Base-by-base conservation (phyloP, 2,113 vertebrate species). In the Bagarius yarrelli region DNA sequence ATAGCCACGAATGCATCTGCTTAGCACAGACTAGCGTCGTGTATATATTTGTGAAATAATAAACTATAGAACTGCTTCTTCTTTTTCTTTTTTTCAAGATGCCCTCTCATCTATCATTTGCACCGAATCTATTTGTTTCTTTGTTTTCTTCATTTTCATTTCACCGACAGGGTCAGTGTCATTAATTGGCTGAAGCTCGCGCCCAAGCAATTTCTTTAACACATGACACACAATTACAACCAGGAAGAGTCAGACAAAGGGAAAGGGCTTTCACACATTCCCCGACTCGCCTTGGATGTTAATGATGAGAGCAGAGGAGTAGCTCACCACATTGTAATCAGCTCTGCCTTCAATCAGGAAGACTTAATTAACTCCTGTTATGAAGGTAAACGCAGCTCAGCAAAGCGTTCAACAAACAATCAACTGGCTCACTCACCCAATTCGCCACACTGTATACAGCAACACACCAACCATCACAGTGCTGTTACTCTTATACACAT, bases 291-390 rank as follows among this genome's bases (percentile, higher is more conserved):
- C 72, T 53, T 27, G 55, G 89, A 93, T 86, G 90, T 92, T 95
- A 93, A 94, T 95, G 96, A 96, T 95, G 94, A 95, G 92, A 93
- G 93, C 85, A 83, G 81, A 81, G 73, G 73, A 83, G 73, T 82
- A 72, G 88, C 93, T 93, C 90, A 93, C 93, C 94, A 92, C 90
- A 89, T 92, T 93, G 92, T 95, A 95, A 95, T 96, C 95, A 96
- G 93, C 94, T 95, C 91, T 92, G 91, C 89, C 93, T 95, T 92
- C 94, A 94, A 95, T 95, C 92, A 91, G 91, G 92, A 95, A 93
- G 90, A 95, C 92, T 91, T 95, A 95, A 96, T 97, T 94, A 97
- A 93, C 91, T 92, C 93, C 91, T 90, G 93, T 93, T 95, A 92
- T 91, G 91, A 95, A 95, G 94, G 94, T 95, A 91, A 91, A 91